These are phyloP conservation scores for Perizoma flavofasciatum DNA, from an alignment of 2,888 invertebrate species.

Conservation along the genomic window DNA sequence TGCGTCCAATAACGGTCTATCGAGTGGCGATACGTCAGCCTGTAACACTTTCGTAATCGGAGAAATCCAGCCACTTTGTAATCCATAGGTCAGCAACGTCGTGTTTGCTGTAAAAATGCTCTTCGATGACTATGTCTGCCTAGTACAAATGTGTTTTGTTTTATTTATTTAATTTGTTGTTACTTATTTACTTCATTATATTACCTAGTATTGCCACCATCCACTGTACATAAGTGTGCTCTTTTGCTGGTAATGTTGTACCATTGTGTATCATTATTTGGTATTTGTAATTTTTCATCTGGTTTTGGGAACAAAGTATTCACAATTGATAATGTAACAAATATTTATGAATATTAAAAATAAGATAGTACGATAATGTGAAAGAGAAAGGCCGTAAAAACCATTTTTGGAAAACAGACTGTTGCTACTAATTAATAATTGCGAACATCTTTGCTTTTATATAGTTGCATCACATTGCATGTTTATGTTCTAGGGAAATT, in stretches of 20 bases:
- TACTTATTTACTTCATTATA: constrained; percentile 27
- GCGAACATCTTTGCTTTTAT: constrained; percentile 28
- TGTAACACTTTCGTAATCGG: constrained; percentile 67
- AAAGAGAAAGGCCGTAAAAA: constrained; percentile 3
- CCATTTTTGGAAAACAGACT: constrained; percentile 25
- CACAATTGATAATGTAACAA: constrained; percentile 2
- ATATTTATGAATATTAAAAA: neutral
- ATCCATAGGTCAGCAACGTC: constrained; percentile 67
- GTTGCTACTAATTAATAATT: constrained; percentile 24
- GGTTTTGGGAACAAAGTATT: constrained; percentile 3
- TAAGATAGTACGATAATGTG: neutral
- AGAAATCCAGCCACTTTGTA: constrained; percentile 74
- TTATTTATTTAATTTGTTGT: constrained; percentile 48
- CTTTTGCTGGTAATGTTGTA: constrained; percentile 20
- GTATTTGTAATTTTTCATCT: constrained; percentile 27
- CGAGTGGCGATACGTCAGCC: constrained; percentile 59
- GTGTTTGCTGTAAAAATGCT: constrained; percentile 63
- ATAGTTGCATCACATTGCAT: constrained; percentile 25
- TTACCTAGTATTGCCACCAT: constrained; percentile 45
- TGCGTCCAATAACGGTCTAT: constrained; percentile 58
- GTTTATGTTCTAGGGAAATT: constrained; percentile 18
- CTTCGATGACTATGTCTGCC: constrained; percentile 42
- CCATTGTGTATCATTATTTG: constrained; percentile 24
- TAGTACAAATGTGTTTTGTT: constrained; percentile 46
- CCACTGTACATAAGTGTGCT: constrained; percentile 50